Conservation (phyloP, 2,888 invertebrate species). For the Synergus gifuensis region DNA sequence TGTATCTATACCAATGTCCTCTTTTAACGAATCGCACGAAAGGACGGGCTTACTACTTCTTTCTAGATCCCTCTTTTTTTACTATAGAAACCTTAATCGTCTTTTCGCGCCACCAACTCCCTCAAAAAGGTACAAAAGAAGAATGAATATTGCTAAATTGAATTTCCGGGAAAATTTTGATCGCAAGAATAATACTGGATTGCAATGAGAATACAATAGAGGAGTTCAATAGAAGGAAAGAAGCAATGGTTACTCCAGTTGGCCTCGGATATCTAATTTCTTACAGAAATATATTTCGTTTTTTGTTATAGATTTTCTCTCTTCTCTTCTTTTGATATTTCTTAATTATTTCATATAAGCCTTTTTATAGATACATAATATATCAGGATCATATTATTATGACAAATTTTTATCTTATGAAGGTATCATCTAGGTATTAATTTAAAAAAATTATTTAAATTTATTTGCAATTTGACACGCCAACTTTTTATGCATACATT, state of each 20-base stretch:
- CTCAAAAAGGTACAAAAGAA: slow-evolving; percentile 28
- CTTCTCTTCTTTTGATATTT: background rate
- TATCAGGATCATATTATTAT: too few relatives aligned
- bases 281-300: background rate
- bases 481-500: background rate
- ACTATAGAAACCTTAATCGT: slow-evolving; percentile 39
- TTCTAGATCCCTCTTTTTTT: slow-evolving; percentile 32
- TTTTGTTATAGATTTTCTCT: background rate
- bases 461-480: background rate
- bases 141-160: slow-evolving; percentile 40
- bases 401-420: too few relatives aligned
- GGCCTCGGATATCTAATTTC: background rate
- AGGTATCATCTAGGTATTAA: too few relatives aligned
- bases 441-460: background rate
- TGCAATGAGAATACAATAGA: slow-evolving; percentile 24
- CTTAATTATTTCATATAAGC: too few relatives aligned
- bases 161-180: slow-evolving; percentile 41
- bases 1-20: slow-evolving; percentile 14
- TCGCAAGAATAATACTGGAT: slow-evolving; percentile 30
- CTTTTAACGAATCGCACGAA: slow-evolving; percentile 42
- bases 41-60: slow-evolving; percentile 30
- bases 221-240: background rate
- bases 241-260: slow-evolving; percentile 21
- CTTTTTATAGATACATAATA: too few relatives aligned
- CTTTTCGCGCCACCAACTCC: slow-evolving; percentile 40